These are phyloP conservation scores for Lagria hirta DNA, from an alignment of 2,888 invertebrate genomes.

Conservation along the genomic window DNA sequence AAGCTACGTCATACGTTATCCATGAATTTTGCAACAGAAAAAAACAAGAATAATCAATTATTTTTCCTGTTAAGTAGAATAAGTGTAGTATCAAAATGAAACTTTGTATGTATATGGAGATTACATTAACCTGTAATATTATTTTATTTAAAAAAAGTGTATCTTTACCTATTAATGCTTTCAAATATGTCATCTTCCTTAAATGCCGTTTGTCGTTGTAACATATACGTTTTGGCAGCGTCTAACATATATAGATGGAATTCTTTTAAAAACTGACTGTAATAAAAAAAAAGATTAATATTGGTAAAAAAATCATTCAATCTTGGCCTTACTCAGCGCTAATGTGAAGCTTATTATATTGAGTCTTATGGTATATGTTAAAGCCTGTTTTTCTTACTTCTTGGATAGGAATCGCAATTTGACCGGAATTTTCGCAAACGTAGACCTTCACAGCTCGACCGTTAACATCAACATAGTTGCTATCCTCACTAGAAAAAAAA, in stretches of 20 bases:
- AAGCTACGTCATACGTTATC: too few relatives aligned
- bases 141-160: background rate
- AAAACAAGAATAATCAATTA: background rate
- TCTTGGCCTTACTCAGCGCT: slow-evolving; percentile 12
- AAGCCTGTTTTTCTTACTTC: slow-evolving; percentile 18
- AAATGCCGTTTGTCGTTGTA: slow-evolving; percentile 12
- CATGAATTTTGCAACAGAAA: background rate
- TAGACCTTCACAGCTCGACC: slow-evolving; percentile 9
- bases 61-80: background rate
- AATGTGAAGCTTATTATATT: slow-evolving; percentile 14
- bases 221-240: slow-evolving; percentile 15
- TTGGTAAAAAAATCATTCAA: background rate
- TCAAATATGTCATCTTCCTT: slow-evolving; percentile 8
- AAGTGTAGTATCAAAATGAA: background rate
- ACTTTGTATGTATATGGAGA: too few relatives aligned
- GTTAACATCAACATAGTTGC: slow-evolving; percentile 21
- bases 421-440: slow-evolving; percentile 12
- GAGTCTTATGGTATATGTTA: slow-evolving; percentile 14
- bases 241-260: slow-evolving; percentile 13
- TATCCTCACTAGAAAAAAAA: slow-evolving; percentile 6
- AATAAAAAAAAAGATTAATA: slow-evolving; percentile 6
- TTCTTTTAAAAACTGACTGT: slow-evolving; percentile 15
- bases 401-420: slow-evolving; percentile 16
- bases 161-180: slow-evolving; percentile 16
- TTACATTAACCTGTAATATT: background rate